These are phyloP conservation scores for Serripes groenlandicus DNA, from an alignment of 2,888 invertebrate genomes.

Conservation along the genomic window DNA sequence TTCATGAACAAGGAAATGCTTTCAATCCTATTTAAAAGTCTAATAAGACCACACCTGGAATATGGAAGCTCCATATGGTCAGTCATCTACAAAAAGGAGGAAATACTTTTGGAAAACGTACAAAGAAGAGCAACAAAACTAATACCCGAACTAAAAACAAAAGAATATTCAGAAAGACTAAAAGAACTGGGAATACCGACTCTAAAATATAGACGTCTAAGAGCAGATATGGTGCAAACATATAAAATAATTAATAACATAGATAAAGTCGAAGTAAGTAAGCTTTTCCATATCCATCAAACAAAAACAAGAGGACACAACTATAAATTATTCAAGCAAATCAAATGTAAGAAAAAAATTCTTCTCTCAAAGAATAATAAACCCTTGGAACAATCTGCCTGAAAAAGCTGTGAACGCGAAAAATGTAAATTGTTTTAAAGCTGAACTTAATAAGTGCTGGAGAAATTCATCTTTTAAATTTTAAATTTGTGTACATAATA, in stretches of 20 bases:
- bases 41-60: neutral
- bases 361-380: neutral
- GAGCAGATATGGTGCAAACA: neutral
- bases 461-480: no score
- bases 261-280: neutral
- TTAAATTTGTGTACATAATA: no score
- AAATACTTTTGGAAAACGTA: neutral
- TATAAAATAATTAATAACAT: neutral
- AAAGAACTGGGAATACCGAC: neutral
- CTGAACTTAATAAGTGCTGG: neutral
- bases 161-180: neutral
- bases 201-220: neutral
- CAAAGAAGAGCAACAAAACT: constrained; percentile 1
- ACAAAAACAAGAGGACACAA: constrained; percentile 1
- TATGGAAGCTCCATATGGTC: neutral
- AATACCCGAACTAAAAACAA: neutral
- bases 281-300: neutral
- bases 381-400: neutral
- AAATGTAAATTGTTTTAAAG: constrained; percentile 12
- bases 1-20: constrained; percentile 3
- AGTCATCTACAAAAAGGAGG: neutral
- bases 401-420: neutral
- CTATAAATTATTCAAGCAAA: neutral
- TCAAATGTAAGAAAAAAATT: neutral
- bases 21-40: neutral